These are phyloP conservation scores for Protonibea diacanthus DNA, from an alignment of 2,797 vertebrate genomes.

Conservation along the genomic window DNA sequence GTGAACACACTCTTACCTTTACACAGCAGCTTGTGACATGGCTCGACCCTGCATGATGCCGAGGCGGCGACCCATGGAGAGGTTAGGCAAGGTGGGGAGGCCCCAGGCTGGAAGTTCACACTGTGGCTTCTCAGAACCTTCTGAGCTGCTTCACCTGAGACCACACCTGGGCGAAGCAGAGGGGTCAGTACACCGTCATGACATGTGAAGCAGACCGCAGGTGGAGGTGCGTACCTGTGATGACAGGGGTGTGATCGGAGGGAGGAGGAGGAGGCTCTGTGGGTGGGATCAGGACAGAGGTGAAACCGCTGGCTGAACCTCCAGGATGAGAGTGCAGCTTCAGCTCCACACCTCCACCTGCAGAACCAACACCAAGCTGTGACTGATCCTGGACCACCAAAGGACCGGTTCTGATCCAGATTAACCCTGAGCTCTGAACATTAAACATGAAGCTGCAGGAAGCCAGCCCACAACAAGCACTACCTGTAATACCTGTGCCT, in stretches of 20 bases:
- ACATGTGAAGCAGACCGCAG: not conserved
- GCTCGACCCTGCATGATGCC: not conserved
- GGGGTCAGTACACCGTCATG: not conserved
- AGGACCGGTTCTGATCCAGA: too few species aligned
- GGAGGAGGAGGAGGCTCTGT: not conserved
- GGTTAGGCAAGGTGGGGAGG: too few species aligned
- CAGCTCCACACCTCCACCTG: conserved; percentile 57
- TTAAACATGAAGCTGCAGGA: too few species aligned
- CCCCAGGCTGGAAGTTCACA: conserved; percentile 8
- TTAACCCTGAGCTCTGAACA: too few species aligned
- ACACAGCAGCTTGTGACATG: conserved; percentile 4
- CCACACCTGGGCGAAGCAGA: conserved; percentile 58
- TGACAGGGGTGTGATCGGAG: conserved; percentile 53
- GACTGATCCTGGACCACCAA: too few species aligned
- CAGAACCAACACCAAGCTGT: not conserved
- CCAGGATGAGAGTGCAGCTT: conserved; percentile 50
- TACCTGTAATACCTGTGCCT: too few species aligned
- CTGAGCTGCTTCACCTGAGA: conserved; percentile 72
- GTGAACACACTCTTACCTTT: conserved; percentile 51
- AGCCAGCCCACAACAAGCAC: too few species aligned
- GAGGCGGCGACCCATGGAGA: not conserved
- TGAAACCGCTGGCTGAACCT: conserved; percentile 68
- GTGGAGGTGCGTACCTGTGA: conserved; percentile 64
- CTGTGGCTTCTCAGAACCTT: conserved; percentile 65
- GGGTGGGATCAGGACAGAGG: conserved; percentile 49